Base-by-base conservation (phyloP, 1,140 invertebrate species). In the Geopemphigus sp. region DNA sequence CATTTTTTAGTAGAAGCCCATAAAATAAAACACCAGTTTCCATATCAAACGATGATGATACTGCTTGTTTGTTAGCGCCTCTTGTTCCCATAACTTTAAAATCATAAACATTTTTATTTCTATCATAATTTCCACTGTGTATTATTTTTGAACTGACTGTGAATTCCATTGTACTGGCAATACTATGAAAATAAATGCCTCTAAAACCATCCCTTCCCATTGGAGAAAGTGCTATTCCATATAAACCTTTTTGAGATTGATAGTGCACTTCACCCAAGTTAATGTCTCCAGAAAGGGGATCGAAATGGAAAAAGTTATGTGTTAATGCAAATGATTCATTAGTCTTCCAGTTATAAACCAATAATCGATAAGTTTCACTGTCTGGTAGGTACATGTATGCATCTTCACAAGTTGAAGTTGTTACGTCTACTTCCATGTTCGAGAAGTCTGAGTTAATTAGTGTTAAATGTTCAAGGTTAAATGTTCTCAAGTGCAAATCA, bases 261-360 rank as follows among this genome's bases (percentile, higher is more conserved):
- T 92, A 93, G 61, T 88, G 88, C 29, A 90, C 87, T 53, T 90
- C 91, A 70, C 88, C 88, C 1, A 92, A 90, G 76, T 89, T 91
- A 82, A 92, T 92, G 80, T 85, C 83, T 83, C 87, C 92, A 82
- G 90, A 87, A 14, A 93, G 84, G 0, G 92, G 92, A 84, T 94
- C 92, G 78, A 93, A 92, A 85, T 92, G 88, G 88, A 94, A 93
- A 85, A 90, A 94, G 84, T 93, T 92, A 83, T 94, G 92, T 74
- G 89, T 86, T 6, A 93, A 87, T 26, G 91, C 87, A 89, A 92
- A 93, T 0, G 92, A 93, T 80, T 91, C 89, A 82, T 94, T 89
- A 29, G 90, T 87, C 26, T 90, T 88, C 83, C 90, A 87, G 59
- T 89, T 91, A 83, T 93, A 94, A 1, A 94, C 92, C 0, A 94